phyloP scores from a whole-genome alignment of 2,113 vertebrate species.

The Saiga tatarica region DNA sequence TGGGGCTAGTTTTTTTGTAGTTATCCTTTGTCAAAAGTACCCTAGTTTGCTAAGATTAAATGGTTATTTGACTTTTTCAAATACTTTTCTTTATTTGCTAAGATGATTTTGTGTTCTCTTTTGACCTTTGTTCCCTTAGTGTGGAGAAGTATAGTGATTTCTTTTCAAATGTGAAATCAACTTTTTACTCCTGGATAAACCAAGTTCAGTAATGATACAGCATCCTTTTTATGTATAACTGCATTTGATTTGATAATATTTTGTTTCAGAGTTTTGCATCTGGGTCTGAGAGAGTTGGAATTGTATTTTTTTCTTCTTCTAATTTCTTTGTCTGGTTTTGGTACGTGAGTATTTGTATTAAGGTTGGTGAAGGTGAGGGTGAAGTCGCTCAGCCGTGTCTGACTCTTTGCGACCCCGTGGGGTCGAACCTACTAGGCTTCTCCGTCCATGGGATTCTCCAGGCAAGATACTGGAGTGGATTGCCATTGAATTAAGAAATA shows the following conservation, averaged over 20 bases:
- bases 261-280: conserved; percentile 28
- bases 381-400: too few species aligned
- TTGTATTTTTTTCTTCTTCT: neutral
- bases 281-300: neutral
- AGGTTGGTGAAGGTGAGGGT: neutral
- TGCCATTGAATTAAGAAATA: neutral
- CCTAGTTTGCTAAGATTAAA: neutral
- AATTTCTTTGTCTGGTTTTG: conserved; percentile 42
- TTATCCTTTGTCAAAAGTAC: neutral
- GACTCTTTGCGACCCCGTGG: too few species aligned
- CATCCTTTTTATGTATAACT: neutral
- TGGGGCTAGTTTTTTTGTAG: neutral
- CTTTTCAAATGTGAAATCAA: conserved; percentile 18
- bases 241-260: conserved; percentile 15
- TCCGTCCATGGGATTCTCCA: too few species aligned
- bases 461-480: too few species aligned
- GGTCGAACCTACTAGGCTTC: too few species aligned
- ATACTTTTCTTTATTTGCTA: neutral
- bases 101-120: neutral
- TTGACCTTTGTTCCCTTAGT: neutral
- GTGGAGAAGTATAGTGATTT: neutral
- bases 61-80: neutral
- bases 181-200: conserved; percentile 3
- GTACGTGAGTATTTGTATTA: neutral
- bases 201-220: neutral